phyloP scores from a whole-genome alignment of 2,797 vertebrate species.

The Gymnopithys bicolor region DNA sequence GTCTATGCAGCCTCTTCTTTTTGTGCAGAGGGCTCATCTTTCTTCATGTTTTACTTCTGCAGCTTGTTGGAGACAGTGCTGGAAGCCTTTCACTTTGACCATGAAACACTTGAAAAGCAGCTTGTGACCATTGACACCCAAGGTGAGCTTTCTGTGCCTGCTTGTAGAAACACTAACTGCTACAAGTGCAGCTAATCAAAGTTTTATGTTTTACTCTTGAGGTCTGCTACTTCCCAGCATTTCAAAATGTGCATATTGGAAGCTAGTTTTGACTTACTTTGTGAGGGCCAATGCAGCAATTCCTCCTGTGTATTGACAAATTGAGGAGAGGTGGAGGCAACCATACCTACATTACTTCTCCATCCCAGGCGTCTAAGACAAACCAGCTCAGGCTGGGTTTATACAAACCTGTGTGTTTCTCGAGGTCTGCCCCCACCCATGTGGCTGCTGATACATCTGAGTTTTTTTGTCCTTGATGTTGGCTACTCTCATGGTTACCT shows the following conservation, averaged over 20 bases:
- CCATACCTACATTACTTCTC: neutral
- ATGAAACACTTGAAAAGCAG: constrained; percentile 87
- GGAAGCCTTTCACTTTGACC: constrained; percentile 95
- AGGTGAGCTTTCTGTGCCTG: constrained; percentile 76
- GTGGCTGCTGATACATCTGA: neutral
- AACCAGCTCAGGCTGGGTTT: neutral
- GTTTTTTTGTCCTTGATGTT: neutral
- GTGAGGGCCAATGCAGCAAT: neutral
- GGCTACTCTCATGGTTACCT: neutral
- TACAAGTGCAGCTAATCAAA: neutral
- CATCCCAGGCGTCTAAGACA: neutral
- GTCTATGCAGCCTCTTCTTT: neutral
- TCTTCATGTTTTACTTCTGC: neutral
- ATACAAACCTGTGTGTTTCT: neutral
- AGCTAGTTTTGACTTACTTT: neutral
- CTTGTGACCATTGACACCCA: constrained; percentile 82
- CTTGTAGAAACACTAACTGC: neutral
- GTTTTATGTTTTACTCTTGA: neutral
- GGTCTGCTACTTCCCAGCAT: neutral
- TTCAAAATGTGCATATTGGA: neutral
- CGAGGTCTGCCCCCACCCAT: neutral
- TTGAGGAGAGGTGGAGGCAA: neutral
- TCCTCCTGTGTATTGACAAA: neutral
- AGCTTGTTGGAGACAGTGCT: constrained; percentile 92
- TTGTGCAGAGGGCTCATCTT: neutral